Base-by-base conservation (phyloP, 1,140 invertebrate species). In the Neodiprion lecontei region DNA sequence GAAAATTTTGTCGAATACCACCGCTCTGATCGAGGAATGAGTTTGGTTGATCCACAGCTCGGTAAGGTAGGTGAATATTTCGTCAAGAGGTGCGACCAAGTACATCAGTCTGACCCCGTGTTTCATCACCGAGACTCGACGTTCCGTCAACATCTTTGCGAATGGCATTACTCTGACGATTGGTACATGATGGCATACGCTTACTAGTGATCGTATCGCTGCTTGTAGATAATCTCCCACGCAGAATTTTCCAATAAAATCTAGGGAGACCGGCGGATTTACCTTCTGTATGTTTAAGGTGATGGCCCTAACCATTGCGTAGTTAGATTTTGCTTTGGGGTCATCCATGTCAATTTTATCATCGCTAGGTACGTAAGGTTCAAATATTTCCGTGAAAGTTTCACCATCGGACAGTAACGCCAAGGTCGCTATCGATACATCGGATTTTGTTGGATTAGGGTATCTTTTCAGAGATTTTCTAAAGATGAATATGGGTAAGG, bases 401-500 rank as follows among this genome's bases (percentile, higher is more conserved):
- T 67, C 0, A 0, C 83, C 84, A 3, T 79, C 73, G 1, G 83
- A 48, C 7, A 86, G 70, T 9, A 74, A 14, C 0, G 74, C 78
- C 11, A 69, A 23, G 3, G 67, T 7, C 7, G 84, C 14, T 0
- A 84, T 68, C 0, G 67, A 7, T 11, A 81, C 3, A 9, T 49
- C 0, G 7, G 0, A 1, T 7, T 11, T 0, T 67, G 72, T 23
- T 0, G 67, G 17, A 10, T 70, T 9, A 0, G 5, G 1, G 0
- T 79, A 3, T 72, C 67, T 61, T 14, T 77, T 69, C 0, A 81
- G 47, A 0, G 70, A 73, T 72, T 67, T 23, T 10, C 79, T 28
- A 0, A 72, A 69, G 72, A 87, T 86, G 48, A 76, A 83, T 0
- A 84, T 78, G 0, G 86, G 86, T 7, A 88, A 74, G 1, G 83